These are phyloP conservation scores for Panopea generosa DNA, from an alignment of 2,888 invertebrate genomes.

Conservation along the genomic window DNA sequence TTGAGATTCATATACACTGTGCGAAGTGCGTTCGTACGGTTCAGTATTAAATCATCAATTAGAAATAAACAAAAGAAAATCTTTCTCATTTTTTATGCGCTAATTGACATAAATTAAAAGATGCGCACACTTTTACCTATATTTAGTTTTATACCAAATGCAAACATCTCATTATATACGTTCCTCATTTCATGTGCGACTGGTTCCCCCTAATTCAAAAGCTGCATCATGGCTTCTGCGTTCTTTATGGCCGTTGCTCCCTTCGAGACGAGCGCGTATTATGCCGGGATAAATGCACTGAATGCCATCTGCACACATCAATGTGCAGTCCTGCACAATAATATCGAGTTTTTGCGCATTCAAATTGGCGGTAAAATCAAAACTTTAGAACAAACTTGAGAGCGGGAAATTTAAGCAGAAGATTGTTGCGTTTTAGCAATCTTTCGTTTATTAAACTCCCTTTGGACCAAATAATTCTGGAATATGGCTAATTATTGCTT, in stretches of 20 bases:
- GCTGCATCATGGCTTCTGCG: background rate
- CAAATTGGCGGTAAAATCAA: constrained; percentile 59
- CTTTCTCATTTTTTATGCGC: no score
- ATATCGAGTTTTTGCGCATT: constrained; percentile 57
- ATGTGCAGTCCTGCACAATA: constrained; percentile 54
- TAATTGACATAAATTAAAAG: no score
- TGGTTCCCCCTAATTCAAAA: no score
- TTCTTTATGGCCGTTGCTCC: background rate
- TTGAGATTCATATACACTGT: no score
- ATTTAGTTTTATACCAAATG: no score
- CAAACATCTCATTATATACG: no score
- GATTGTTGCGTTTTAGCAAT: constrained; percentile 17
- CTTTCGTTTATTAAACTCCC: constrained; percentile 13
- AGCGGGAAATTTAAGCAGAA: constrained; percentile 62
- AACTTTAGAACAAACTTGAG: constrained; percentile 50
- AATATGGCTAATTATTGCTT: constrained; percentile 20
- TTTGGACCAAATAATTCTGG: constrained; percentile 17
- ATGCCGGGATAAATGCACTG: constrained; percentile 15
- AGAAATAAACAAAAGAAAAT: no score
- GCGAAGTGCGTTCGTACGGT: no score
- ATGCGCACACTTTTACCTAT: no score
- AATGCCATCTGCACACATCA: constrained; percentile 40
- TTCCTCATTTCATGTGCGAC: no score
- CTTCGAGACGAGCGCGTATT: constrained; percentile 13
- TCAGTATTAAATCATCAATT: no score